Conservation (phyloP, 2,113 vertebrate genomes). For the Rafetus swinhoei region DNA sequence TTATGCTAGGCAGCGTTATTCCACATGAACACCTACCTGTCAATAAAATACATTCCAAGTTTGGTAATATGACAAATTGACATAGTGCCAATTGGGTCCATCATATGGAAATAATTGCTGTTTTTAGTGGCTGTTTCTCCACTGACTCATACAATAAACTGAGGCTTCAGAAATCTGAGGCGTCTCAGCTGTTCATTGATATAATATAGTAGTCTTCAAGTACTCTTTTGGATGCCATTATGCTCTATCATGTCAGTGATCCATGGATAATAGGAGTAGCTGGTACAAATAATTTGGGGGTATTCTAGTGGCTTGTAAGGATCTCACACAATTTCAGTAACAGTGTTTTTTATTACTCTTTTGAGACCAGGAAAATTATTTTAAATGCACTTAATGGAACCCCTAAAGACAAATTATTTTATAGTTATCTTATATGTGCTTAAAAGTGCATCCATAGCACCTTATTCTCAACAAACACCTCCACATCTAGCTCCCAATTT, state of each 20-base stretch:
- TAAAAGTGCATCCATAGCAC: neutral
- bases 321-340: constrained; percentile 64
- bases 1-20: constrained; percentile 44
- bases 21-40: constrained; percentile 36
- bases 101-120: constrained; percentile 55
- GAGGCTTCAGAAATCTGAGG: constrained; percentile 51
- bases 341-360: constrained; percentile 45
- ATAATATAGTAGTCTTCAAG: constrained; percentile 65
- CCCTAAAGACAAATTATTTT: constrained; percentile 34
- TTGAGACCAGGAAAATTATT: constrained; percentile 53
- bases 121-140: constrained; percentile 62
- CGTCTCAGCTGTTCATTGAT: constrained; percentile 68
- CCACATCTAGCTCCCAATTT: neutral
- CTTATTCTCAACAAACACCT: neutral
- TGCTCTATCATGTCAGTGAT: constrained; percentile 55
- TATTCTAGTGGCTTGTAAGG: constrained; percentile 56
- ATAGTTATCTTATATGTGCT: neutral
- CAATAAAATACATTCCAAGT: constrained; percentile 56
- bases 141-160: constrained; percentile 63
- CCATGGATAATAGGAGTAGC: constrained; percentile 49
- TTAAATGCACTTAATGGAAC: constrained; percentile 24
- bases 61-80: constrained; percentile 51
- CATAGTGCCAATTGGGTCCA: constrained; percentile 63
- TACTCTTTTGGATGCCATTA: constrained; percentile 59
- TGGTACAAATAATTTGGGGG: constrained; percentile 50